Evolutionary conservation across 2,113 vertebrate genomes (phyloP).

Genomic region (Cyphomyrus plagiostoma): DNA sequence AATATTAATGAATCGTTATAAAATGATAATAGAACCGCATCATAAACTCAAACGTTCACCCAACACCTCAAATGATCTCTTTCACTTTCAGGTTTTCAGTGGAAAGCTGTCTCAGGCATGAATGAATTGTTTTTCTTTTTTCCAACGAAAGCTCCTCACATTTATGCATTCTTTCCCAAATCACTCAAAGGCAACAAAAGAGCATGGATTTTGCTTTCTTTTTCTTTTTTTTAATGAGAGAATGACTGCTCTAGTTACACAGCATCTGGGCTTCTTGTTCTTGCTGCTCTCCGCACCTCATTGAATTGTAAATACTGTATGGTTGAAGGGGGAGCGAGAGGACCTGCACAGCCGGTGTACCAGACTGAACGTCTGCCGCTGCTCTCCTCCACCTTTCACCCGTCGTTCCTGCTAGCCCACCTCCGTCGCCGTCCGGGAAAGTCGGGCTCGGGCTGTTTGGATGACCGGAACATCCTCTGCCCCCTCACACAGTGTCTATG

Average conservation of each 20-base stretch:
- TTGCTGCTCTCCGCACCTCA: slow-evolving; percentile 43
- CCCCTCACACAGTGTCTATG: neutral
- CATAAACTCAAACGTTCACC: neutral
- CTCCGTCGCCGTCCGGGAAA: neutral
- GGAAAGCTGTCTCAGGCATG: neutral
- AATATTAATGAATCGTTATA: neutral
- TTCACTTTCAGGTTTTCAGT: neutral
- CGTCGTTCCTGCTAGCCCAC: neutral
- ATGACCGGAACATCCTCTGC: neutral
- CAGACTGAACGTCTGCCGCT: slow-evolving; percentile 35
- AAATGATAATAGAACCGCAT: neutral
- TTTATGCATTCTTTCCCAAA: neutral
- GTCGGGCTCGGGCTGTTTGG: neutral
- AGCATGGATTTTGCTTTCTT: neutral
- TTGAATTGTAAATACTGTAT: slow-evolving; percentile 51
- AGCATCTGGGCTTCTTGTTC: slow-evolving; percentile 37
- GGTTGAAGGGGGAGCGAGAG: slow-evolving; percentile 16
- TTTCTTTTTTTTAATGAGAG: neutral
- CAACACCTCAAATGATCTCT: neutral
- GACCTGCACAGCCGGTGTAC: slow-evolving; percentile 31
- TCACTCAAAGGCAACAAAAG: slow-evolving; percentile 15
- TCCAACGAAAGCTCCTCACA: neutral
- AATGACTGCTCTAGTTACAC: slow-evolving; percentile 25
- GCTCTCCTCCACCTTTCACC: slow-evolving; percentile 35
- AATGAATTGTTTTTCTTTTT: neutral